Evolutionary conservation across 1,140 invertebrate genomes (phyloP).

Genomic region (Armadillidium nasatum): DNA sequence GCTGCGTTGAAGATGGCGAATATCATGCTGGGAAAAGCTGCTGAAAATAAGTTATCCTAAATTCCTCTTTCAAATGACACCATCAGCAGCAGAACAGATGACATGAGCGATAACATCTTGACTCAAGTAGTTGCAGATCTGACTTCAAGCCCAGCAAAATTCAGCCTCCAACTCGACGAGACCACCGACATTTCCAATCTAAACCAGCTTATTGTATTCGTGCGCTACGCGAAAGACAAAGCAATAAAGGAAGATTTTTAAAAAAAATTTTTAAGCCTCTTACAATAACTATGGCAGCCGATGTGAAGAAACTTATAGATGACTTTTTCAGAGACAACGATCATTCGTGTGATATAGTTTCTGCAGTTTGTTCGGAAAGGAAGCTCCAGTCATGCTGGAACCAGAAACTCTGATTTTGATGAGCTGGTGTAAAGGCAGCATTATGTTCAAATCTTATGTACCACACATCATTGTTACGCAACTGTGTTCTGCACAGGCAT

Average conservation of each 20-base stretch:
- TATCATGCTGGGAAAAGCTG: conserved; percentile 31
- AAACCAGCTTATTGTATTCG: conserved; percentile 4
- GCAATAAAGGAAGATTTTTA: conserved; percentile 30
- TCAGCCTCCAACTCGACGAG: conserved; percentile 24
- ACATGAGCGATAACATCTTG: conserved; percentile 30
- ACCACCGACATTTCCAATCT: conserved; percentile 20
- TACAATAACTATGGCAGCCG: conserved; percentile 33
- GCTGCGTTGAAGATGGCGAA: conserved; percentile 27
- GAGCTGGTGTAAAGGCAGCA: conserved; percentile 32
- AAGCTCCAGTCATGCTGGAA: conserved; percentile 34
- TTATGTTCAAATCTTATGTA: no score
- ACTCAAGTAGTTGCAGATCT: conserved; percentile 32
- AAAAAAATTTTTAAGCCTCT: conserved; percentile 35
- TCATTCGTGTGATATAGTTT: conserved; percentile 38
- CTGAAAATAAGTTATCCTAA: conserved; percentile 30
- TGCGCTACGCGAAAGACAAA: conserved; percentile 29
- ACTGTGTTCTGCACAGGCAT: conserved; percentile 30
- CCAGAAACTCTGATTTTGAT: conserved; percentile 36
- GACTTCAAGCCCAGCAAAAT: conserved; percentile 28
- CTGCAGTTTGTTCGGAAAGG: conserved; percentile 31
- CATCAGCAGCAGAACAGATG: conserved; percentile 28
- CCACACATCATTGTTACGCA: conserved; percentile 33
- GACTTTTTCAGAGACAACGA: conserved; percentile 37
- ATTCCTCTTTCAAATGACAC: conserved; percentile 33
- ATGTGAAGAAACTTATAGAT: conserved; percentile 35